A percentile compares a stretch with the other conserved stretches of the same genome.
Evolutionary conservation across 92 coral and sea anemone species (phyloP).

Genomic region (Porites rus): DNA sequence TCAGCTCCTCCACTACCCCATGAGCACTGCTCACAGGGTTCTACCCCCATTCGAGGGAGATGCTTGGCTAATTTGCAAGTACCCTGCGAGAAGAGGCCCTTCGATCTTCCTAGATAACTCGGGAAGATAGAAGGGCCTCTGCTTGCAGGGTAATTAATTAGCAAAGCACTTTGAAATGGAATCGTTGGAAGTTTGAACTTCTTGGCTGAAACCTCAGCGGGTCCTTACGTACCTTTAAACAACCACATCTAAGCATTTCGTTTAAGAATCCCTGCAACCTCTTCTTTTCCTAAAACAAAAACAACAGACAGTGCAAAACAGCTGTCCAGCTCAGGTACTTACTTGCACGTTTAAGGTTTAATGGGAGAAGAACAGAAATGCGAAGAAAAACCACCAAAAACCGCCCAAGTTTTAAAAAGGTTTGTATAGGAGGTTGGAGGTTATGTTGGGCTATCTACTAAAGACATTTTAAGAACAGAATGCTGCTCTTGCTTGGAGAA

Average conservation of each 20-base stretch:
- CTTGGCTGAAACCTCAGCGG: neutral
- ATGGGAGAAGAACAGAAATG: too few relatives aligned
- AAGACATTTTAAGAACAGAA: neutral
- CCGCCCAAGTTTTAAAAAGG: neutral
- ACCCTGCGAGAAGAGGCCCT: too few relatives aligned
- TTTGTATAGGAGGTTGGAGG: neutral
- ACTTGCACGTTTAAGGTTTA: neutral
- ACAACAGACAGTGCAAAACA: neutral
- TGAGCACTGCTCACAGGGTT: too few relatives aligned
- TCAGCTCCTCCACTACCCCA: too few relatives aligned
- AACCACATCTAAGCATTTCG: conserved; percentile 90
- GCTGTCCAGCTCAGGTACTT: neutral
- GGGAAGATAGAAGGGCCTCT: too few relatives aligned
- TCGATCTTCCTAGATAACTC: too few relatives aligned
- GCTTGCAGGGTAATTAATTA: too few relatives aligned
- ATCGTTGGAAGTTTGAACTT: too few relatives aligned
- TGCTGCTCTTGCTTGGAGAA: neutral
- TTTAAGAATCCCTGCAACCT: conserved; percentile 87
- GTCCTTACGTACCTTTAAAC: conserved; percentile 76
- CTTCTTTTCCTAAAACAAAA: conserved; percentile 85
- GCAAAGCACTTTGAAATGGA: too few relatives aligned
- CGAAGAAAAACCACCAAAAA: neutral
- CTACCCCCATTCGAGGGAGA: too few relatives aligned
- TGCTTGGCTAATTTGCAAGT: too few relatives aligned
- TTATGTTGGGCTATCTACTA: neutral